A percentile compares a stretch with the other conserved stretches of the same genome.
Evolutionary conservation across 2,113 vertebrate species (phyloP).

Genomic region (Equus quagga): DNA sequence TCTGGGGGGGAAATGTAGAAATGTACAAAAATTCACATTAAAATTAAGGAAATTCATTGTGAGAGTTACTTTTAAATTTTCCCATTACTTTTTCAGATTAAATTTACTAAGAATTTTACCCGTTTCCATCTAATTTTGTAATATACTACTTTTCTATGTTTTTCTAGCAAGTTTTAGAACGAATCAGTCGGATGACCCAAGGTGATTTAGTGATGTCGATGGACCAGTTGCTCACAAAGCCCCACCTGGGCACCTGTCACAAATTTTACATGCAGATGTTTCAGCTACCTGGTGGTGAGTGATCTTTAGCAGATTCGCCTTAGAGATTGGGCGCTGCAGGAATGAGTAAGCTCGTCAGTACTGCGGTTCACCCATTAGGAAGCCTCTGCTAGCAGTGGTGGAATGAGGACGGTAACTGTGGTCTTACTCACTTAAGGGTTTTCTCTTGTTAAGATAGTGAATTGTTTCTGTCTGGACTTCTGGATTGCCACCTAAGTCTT

Average conservation of each 20-base stretch:
- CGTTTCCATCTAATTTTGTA: slow-evolving; percentile 19
- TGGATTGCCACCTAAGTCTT: background rate
- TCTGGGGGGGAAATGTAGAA: too few relatives aligned
- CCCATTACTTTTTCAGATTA: background rate
- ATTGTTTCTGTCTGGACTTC: background rate
- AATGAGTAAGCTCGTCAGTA: background rate
- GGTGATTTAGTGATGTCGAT: slow-evolving; percentile 99
- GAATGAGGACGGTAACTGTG: background rate
- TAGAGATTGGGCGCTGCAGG: too few relatives aligned
- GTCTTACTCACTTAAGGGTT: background rate
- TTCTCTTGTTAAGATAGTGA: slow-evolving; percentile 12
- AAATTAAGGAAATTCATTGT: slow-evolving; percentile 47
- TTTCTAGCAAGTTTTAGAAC: slow-evolving; percentile 96
- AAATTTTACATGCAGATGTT: slow-evolving; percentile 98
- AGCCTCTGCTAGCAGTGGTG: background rate
- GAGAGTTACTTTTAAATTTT: background rate
- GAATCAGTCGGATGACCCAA: slow-evolving; percentile 97
- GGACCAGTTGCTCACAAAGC: slow-evolving; percentile 98
- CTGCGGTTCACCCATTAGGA: background rate
- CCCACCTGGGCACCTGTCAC: slow-evolving; percentile 96
- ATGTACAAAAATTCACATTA: background rate
- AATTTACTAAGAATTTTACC: slow-evolving; percentile 31
- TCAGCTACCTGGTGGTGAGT: slow-evolving; percentile 94
- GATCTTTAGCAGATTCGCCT: background rate
- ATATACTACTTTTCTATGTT: slow-evolving; percentile 66